phyloP scores from a whole-genome alignment of 2,113 vertebrate genomes.

The Mus pahari region DNA sequence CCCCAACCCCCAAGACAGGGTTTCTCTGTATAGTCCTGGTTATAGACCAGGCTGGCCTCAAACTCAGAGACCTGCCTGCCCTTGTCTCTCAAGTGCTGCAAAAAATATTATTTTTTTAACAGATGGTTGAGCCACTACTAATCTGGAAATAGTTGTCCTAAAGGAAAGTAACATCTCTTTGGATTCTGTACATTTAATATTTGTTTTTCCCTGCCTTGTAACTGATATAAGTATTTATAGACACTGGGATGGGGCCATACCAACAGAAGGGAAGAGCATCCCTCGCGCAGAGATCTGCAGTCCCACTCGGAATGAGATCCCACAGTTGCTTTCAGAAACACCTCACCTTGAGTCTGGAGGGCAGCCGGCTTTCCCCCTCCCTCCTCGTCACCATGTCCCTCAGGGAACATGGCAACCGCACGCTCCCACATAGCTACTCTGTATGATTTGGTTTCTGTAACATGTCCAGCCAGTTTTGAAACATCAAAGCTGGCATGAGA shows the following conservation, averaged over 20 bases:
- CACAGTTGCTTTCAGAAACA: neutral
- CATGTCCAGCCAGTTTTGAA: conserved; percentile 11
- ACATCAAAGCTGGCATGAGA: neutral
- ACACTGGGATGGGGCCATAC: neutral
- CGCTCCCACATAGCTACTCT: too few relatives aligned
- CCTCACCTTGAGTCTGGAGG: rapidly evolving
- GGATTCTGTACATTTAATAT: neutral
- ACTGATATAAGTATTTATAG: neutral
- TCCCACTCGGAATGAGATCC: neutral
- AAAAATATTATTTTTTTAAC: neutral
- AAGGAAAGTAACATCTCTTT: neutral
- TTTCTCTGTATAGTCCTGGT: neutral
- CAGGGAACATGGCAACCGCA: neutral
- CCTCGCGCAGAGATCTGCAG: neutral
- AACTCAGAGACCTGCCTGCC: neutral
- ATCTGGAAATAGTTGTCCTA: neutral
- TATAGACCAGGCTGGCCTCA: neutral
- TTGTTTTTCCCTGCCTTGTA: neutral
- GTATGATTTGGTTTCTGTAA: neutral
- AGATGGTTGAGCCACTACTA: neutral
- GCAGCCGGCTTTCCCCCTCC: neutral
- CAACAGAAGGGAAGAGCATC: neutral
- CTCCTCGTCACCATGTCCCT: neutral
- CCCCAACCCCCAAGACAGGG: neutral
- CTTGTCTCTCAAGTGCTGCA: neutral